Evolutionary conservation across 2,888 invertebrate genomes (phyloP).

Genomic region (Mamestra brassicae): DNA sequence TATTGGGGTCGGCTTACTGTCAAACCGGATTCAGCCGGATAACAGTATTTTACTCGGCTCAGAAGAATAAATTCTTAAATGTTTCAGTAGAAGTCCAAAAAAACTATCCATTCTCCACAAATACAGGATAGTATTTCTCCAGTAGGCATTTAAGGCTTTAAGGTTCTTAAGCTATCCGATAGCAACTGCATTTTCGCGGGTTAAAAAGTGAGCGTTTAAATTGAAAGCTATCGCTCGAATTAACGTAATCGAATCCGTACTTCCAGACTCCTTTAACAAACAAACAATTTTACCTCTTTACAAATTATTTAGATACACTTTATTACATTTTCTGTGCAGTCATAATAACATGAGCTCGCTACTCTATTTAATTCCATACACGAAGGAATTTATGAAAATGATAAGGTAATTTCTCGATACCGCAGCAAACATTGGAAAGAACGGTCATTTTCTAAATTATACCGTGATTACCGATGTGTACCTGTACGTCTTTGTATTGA

Average conservation of each 20-base stretch:
- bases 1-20: no score
- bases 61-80: no score
- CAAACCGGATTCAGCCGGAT: no score
- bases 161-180: no score
- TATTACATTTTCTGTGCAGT: slow-evolving; percentile 32
- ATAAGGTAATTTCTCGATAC: slow-evolving; percentile 28
- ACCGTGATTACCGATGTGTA: slow-evolving; percentile 15
- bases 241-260: neutral
- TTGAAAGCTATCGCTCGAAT: neutral
- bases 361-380: slow-evolving; percentile 33
- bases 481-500: slow-evolving; percentile 17
- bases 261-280: neutral
- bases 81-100: no score
- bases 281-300: neutral
- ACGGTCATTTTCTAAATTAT: slow-evolving; percentile 44
- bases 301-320: neutral
- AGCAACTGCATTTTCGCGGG: no score
- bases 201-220: no score
- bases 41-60: neutral
- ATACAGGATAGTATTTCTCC: no score
- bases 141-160: no score
- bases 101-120: no score
- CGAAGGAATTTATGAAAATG: slow-evolving; percentile 30
- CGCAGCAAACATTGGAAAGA: slow-evolving; percentile 24
- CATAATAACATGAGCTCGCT: slow-evolving; percentile 22